Conservation (phyloP, 2,888 invertebrate genomes). For the Resseliella maxima region DNA sequence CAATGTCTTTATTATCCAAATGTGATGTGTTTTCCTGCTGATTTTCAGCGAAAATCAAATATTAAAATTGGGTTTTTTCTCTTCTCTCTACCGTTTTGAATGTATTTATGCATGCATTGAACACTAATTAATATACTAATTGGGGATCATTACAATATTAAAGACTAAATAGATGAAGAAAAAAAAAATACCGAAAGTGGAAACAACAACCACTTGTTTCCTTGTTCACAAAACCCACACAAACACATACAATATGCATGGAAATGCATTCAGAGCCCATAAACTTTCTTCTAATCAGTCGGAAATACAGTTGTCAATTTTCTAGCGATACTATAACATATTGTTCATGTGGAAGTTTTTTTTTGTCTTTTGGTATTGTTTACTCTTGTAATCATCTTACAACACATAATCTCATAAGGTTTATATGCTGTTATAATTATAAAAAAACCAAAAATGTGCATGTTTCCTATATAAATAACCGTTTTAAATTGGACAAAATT, state of each 20-base stretch:
- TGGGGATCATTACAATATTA: not conserved
- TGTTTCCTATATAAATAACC: constrained; percentile 25
- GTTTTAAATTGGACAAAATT: not conserved
- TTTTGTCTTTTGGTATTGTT: not conserved
- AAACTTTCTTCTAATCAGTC: constrained; percentile 48
- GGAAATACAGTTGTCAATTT: not conserved
- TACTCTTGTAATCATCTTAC: not conserved
- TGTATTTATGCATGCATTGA: constrained; percentile 21
- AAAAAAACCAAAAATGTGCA: constrained; percentile 28
- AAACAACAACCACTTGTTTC: not conserved
- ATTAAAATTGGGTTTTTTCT: not conserved
- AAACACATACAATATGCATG: not conserved
- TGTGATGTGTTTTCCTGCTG: not conserved
- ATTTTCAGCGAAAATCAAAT: not conserved
- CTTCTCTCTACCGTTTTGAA: not conserved
- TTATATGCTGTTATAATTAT: not conserved
- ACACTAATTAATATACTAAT: constrained; percentile 39
- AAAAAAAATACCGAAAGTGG: no score
- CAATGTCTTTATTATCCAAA: constrained; percentile 37
- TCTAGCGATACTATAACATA: not conserved
- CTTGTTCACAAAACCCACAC: not conserved
- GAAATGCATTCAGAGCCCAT: not conserved
- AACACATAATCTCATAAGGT: not conserved
- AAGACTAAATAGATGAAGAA: not conserved
- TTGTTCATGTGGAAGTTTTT: not conserved